A percentile compares a stretch with the other conserved stretches of the same genome.
Evolutionary conservation across 2,888 invertebrate species (phyloP).

Genomic region (Heliconius ethilla): DNA sequence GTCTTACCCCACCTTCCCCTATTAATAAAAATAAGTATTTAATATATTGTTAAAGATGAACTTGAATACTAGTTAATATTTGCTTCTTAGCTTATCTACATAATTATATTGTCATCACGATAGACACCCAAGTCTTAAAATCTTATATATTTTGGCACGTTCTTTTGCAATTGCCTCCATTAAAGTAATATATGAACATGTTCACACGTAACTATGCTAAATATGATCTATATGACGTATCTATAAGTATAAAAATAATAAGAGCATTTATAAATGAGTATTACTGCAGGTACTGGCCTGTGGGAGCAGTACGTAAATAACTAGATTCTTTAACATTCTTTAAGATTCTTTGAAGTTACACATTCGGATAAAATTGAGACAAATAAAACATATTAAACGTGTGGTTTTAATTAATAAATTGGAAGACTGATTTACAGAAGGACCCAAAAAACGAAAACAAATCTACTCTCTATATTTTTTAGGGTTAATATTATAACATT

Average conservation of each 20-base stretch:
- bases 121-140: conserved; percentile 46
- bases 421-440: conserved; percentile 16
- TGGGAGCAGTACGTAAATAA: conserved; percentile 54
- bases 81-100: conserved; percentile 26
- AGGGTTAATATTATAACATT: no score
- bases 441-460: neutral
- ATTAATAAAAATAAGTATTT: neutral
- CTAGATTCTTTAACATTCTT: conserved; percentile 2
- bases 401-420: neutral
- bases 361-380: neutral
- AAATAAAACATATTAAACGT: neutral
- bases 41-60: neutral
- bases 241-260: conserved; percentile 53
- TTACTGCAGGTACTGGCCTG: conserved; percentile 78
- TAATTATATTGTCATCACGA: conserved; percentile 50
- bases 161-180: conserved; percentile 47
- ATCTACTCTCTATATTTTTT: no score
- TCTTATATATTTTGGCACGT: conserved; percentile 46
- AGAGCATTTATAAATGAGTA: conserved; percentile 65
- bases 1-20: no score
- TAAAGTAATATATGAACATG: conserved; percentile 3
- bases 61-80: conserved; percentile 31
- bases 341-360: conserved; percentile 41
- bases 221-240: conserved; percentile 25
- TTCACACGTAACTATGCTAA: conserved; percentile 8